These are phyloP conservation scores for Caenorhabditis sp. DNA, from an alignment of 2,888 invertebrate species.

Conservation along the genomic window DNA sequence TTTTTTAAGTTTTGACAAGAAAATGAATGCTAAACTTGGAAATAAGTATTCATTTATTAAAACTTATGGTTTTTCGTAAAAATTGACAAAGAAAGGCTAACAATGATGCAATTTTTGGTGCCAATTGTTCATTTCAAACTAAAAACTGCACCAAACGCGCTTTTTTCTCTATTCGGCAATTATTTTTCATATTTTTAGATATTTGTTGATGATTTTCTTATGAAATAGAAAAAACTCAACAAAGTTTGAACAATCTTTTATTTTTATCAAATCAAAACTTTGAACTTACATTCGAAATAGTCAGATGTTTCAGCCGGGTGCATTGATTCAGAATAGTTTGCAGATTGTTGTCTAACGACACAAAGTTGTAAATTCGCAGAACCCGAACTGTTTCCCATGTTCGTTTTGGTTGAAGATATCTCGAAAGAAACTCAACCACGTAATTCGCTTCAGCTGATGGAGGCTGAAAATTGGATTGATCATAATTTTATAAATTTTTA, in stretches of 20 bases:
- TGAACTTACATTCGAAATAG: conserved; percentile 21
- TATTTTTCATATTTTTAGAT: too few species aligned
- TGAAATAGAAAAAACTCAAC: neutral
- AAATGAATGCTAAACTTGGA: too few species aligned
- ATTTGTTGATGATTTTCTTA: neutral
- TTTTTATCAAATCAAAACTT: neutral
- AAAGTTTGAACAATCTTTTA: neutral
- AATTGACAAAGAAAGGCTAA: too few species aligned
- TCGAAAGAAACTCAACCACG: conserved; percentile 23
- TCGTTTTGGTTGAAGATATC: conserved; percentile 12
- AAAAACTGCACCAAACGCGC: too few species aligned
- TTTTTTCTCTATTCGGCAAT: too few species aligned
- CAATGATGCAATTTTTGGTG: too few species aligned
- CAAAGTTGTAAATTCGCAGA: conserved; percentile 27
- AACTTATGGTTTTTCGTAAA: too few species aligned
- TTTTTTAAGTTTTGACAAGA: too few species aligned
- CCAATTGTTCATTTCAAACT: too few species aligned
- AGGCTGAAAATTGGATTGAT: conserved; percentile 8
- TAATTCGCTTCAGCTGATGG: conserved; percentile 19
- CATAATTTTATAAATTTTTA: neutral
- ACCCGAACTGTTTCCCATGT: conserved; percentile 31
- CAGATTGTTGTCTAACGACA: conserved; percentile 15
- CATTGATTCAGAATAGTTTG: conserved; percentile 14
- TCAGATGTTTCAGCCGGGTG: conserved; percentile 20
- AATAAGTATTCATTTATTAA: too few species aligned